Evolutionary conservation across 2,888 invertebrate genomes (phyloP), one percentile per base, ranked within the genome.

Genomic region (Iselma pallidipennis): DNA sequence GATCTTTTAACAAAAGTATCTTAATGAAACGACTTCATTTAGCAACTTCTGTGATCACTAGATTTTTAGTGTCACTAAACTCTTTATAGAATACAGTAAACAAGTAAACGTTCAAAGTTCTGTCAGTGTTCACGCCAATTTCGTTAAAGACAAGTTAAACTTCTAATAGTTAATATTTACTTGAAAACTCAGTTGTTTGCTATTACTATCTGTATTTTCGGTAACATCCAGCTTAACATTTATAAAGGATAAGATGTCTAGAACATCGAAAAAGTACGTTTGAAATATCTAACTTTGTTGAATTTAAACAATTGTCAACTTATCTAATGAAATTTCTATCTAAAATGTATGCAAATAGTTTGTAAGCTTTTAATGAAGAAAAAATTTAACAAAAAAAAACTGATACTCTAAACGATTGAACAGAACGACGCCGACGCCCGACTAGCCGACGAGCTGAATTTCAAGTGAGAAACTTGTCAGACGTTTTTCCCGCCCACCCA

Each of bases 101-200:
- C n/a, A n/a, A n/a, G n/a, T n/a, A n/a, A n/a, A n/a, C n/a, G n/a
- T n/a, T n/a, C n/a, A n/a, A n/a, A n/a, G n/a, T n/a, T n/a, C n/a
- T n/a, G n/a, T n/a, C n/a, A n/a, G n/a, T n/a, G n/a, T n/a, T n/a
- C n/a, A n/a, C 53, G 49, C 29, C 67, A 69, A 67, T 69, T 67
- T 63, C 60, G 63, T 60, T 66, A 66, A 59, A 55, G 59, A 55
- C 59, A 55, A 59, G 61, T 62, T 58, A 60, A 66, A 68, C 66
- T 70, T 70, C 53, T 55, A 59, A 59, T 57, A 67, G 68, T 69
- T 70, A 66, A 71, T 71, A 71, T 71, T 71, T 69, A 68, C 65
- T 59, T 65, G 59, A 61, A 71, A 71, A 66, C 69, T 71, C 64
- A 56, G 61, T 67, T 67, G 66, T 68, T 67, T 65, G 63, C 67